Evolutionary conservation across 2,888 invertebrate genomes (phyloP), one percentile per base, ranked within the genome.

Genomic region (Marasmarcha lunaedactyla): DNA sequence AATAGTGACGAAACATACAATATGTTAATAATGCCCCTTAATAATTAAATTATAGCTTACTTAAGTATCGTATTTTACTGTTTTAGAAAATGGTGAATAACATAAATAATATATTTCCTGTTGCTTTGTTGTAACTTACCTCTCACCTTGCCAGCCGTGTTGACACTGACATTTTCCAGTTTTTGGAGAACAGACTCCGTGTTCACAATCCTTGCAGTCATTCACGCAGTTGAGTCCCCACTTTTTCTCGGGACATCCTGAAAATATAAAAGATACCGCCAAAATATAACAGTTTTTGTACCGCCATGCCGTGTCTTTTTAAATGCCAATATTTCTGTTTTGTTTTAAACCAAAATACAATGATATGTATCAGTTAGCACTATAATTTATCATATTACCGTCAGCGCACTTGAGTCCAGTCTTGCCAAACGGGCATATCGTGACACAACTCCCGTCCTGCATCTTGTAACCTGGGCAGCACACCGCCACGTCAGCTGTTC

Each of bases 171-270:
- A 91, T 39, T 79, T 76, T 15, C 91, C 91, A 7, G 85, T 86
- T 41, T 76, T 58, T 1, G 88, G 85, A 50, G 90, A 86, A 58
- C 92, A 92, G n/a, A 72, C 66, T 0, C 86, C 86, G 36, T 86
- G 85, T 37, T 85, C 84, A 56, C 93, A 93, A 38, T 54, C 55
- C 15, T 81, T 70, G 60, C 93, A 93, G 27, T 83, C 66, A 49
- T 88, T 77, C 38, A 84, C 76, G 61, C 95, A 95, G 51, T 88
- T 88, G 14, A 88, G 84, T 1, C 95, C 95, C 89, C 92, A 95
- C 47, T 85, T 86, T 49, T 87, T 87, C 37, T 77, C 67, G 33
- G 87, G 86, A 58, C 93, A 93, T 44, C 85, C 91, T 91, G 63
- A 7, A 72, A 76, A 14, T n/a, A n/a, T n/a, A n/a, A n/a, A n/a